These are phyloP conservation scores for Reinhardtius hippoglossoides DNA, from an alignment of 2,113 vertebrate species.

Conservation along the genomic window DNA sequence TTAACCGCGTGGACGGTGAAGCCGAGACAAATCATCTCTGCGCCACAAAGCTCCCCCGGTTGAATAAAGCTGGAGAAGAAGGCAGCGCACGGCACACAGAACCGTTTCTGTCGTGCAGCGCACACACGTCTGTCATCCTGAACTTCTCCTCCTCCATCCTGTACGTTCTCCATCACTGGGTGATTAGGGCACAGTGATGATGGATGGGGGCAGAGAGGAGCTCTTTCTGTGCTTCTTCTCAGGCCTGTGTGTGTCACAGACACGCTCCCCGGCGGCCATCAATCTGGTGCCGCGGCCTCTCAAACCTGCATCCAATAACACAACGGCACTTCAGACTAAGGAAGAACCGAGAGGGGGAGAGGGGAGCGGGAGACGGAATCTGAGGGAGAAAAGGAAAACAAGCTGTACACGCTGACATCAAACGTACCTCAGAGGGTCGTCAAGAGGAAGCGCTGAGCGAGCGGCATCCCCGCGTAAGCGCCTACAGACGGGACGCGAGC, in stretches of 20 bases:
- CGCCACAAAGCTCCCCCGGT: neutral
- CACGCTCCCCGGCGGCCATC: constrained; percentile 67
- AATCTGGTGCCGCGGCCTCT: constrained; percentile 60
- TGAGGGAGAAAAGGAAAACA: constrained; percentile 66
- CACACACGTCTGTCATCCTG: constrained; percentile 52
- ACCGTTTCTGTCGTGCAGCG: constrained; percentile 32
- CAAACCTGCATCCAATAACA: constrained; percentile 67
- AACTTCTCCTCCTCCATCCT: constrained; percentile 61
- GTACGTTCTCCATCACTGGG: constrained; percentile 69
- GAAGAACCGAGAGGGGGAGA: constrained; percentile 54
- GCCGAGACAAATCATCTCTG: constrained; percentile 5
- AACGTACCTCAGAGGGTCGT: constrained; percentile 80
- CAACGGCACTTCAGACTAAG: constrained; percentile 55
- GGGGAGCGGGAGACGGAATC: constrained; percentile 47
- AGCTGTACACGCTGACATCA: constrained; percentile 76
- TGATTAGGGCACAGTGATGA: constrained; percentile 72
- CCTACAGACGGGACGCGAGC: constrained; percentile 74
- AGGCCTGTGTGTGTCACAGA: constrained; percentile 36
- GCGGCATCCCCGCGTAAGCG: constrained; percentile 52
- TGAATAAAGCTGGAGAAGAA: constrained; percentile 32
- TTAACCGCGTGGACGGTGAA: neutral
- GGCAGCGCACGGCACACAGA: constrained; percentile 11
- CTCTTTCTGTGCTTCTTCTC: constrained; percentile 59
- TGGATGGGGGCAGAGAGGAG: constrained; percentile 66
- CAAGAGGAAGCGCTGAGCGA: constrained; percentile 74